Evolutionary conservation across 2,888 invertebrate genomes (phyloP), one percentile per base, ranked within the genome.

Genomic region (Notodonta ziczac): DNA sequence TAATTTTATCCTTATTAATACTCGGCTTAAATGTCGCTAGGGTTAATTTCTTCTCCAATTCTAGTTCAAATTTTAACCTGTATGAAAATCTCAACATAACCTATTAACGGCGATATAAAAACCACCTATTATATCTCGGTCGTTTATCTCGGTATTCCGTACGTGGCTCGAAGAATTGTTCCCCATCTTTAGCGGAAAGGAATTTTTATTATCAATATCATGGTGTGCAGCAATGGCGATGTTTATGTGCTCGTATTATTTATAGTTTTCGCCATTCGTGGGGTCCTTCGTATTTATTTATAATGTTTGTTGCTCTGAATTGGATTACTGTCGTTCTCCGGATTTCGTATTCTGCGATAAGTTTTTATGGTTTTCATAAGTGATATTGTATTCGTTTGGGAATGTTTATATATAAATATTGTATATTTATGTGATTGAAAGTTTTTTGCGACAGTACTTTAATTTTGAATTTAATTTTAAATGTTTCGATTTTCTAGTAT

Each of bases 141-240:
- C 24, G 24, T 69, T 60, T 66, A 67, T 69, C 63, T 71, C n/a
- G 65, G 76, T 60, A 75, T 75, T 74, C 74, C 59, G 67, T 56
- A 57, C 62, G 65, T 56, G 61, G 44, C 60, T 66, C 72, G 54
- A 58, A 57, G 63, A 72, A 39, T 55, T 65, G 65, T 72, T 81
- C 78, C 78, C 75, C 75, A 66, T 62, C 70, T 66, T 63, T 71
- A 61, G 75, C 73, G 78, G 80, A 76, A 76, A 80, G 83, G 86
- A 87, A 87, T 88, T 88, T 89, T 86, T 89, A 89, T 85, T 86
- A 84, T 87, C 86, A 86, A 88, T 87, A 88, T 85, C 80, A 83
- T 80, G 79, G 80, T 82, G 77, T 77, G 72, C 76, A 72, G 76
- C 73, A 72, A 76, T 74, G 57, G 57, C 66, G 58, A 67, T 78